Evolutionary conservation across 2,797 vertebrate genomes (phyloP), one percentile per base, ranked within the genome.

Genomic region (Scolopax rusticola): DNA sequence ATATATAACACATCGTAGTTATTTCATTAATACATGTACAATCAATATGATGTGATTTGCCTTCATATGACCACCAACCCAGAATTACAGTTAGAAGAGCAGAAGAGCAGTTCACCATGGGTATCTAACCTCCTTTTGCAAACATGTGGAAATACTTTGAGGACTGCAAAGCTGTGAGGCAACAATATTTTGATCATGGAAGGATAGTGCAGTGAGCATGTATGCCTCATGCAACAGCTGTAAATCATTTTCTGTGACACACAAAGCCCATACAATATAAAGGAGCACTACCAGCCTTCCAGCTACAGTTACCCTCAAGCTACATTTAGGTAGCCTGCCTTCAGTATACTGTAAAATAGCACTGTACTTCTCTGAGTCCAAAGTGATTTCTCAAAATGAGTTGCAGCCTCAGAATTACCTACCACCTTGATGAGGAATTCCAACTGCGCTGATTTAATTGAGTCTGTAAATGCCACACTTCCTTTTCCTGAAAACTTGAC

Each of bases 401-500:
- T 64, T 85, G 17, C 57, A 89, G 57, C 54, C 68, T 70, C 95
- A 65, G 68, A 82, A 80, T 28, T 51, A 84, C 38, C 38, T 76
- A 75, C 9, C 40, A 78, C 63, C 67, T 93, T 81, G 30, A 64
- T 2, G 15, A 91, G 57, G 24, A 93, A 68, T 90, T 88, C 69
- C 38, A 79, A 9, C 25, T 50, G 16, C 2, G 71, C 0, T 0
- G 9, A 61, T 78, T 86, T 91, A 93, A 92, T 38, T 73, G 54
- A 70, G 33, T 67, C 33, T 92, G 38, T 38, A 89, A 60, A 56
- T 56, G 59, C 12, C 40, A 80, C 9, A 0, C 25, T 91, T 92
- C 56, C 51, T 81, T 94, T 89, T 71, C 84, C 63, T 56, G 67
- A 84, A 87, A 87, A 76, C 43, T 82, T 89, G 40, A 57, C 47